phyloP scores from a whole-genome alignment of 2,113 vertebrate genomes.

The Smithornis capensis region DNA sequence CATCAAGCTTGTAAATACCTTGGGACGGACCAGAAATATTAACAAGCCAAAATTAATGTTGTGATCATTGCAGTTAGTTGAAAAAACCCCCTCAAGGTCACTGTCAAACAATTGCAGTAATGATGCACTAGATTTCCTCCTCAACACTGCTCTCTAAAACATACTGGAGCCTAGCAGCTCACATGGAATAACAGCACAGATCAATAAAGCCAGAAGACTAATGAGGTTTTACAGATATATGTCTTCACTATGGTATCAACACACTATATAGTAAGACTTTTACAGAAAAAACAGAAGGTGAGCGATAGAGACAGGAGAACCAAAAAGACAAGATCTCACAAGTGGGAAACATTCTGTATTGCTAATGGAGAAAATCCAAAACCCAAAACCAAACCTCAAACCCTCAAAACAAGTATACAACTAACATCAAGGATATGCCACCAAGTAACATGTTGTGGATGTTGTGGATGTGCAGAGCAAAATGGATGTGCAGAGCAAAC shows the following conservation, averaged over 20 bases:
- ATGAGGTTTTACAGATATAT: background rate
- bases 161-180: background rate
- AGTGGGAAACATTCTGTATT: background rate
- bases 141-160: background rate
- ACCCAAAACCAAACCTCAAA: background rate
- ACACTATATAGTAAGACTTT: background rate
- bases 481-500: background rate
- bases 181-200: background rate
- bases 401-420: background rate
- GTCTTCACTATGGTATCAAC: background rate
- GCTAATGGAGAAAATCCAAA: background rate
- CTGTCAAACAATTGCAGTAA: background rate
- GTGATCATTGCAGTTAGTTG: background rate
- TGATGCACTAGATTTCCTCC: background rate
- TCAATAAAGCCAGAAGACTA: background rate
- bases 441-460: no score
- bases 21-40: background rate
- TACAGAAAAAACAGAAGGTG: background rate
- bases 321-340: background rate
- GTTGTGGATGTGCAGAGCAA: background rate
- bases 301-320: background rate
- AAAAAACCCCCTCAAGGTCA: background rate
- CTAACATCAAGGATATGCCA: background rate
- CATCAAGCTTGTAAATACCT: background rate
- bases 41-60: background rate